Base-by-base conservation (phyloP, 2,888 invertebrate genomes). In the Octodonta nipae region DNA sequence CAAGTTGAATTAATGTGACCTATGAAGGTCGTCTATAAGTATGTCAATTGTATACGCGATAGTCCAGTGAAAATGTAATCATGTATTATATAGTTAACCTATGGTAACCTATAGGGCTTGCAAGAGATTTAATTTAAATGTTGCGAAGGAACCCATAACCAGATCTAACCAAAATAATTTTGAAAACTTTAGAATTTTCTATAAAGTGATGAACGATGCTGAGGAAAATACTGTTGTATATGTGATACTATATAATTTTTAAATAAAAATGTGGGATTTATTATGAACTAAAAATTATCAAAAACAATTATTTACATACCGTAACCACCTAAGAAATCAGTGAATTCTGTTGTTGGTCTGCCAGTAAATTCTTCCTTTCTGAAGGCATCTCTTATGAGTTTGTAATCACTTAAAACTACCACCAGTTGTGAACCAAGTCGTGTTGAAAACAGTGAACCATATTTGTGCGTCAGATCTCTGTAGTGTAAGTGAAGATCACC, bases 341-440 rank as follows among this genome's bases (percentile, higher is more conserved):
- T 84, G 55, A 89, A 78, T 38, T 86, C 85, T 15, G 82, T 85
- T 54, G 75, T 78, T 36, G 91, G 91, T 34, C 89, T 73, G 35
- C 85, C 88, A 44, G 85, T 84, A 63, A 89, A 87, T 53, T 84
- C 86, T 53, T 86, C 86, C 31, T 78, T 75, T 10, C 83, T 71
- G 60, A 89, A 88, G 15, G 85, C 79, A 56, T 87, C 84, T 40
- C 87, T 70, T 51, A 91, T 87, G 55, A 80, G 70, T 55, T 78
- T 76, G 62, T 86, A 80, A 65, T 89, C 88, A 64, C 82, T 82
- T 49, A 91, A 68, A 34, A 91, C 85, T 32, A 91, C 79, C 6
- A 84, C 77, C 38, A 86, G 67, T 55, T 88, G 83, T 45, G 75
- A 78, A 34, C 89, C 89, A 30, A 89, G 70, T 25, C 78, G 67